These are phyloP conservation scores for Piliocolobus tephrosceles DNA, from an alignment of 2,113 vertebrate genomes.

Conservation along the genomic window DNA sequence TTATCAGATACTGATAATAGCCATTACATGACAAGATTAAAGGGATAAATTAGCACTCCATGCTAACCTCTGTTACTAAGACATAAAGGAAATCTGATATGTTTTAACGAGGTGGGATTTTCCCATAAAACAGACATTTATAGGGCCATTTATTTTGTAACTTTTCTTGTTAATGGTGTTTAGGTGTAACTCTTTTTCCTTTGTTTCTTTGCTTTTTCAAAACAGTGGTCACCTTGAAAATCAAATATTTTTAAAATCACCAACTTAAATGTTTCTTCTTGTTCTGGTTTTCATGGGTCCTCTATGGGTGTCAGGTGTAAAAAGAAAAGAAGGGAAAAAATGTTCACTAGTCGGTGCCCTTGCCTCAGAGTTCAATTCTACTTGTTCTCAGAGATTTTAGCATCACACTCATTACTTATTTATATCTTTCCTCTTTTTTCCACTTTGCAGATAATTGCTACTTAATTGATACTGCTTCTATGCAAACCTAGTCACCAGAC, in stretches of 20 bases:
- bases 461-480: conserved; percentile 86
- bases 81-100: conserved; percentile 9
- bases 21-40: background rate
- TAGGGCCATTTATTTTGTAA: conserved; percentile 70
- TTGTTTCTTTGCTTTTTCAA: conserved; percentile 60
- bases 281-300: conserved; percentile 51
- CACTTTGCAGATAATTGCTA: conserved; percentile 87
- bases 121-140: conserved; percentile 69
- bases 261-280: background rate
- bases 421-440: conserved; percentile 80
- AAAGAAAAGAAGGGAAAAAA: conserved; percentile 70
- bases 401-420: conserved; percentile 85
- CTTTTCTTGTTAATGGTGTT: conserved; percentile 67
- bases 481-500: conserved; percentile 83
- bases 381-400: conserved; percentile 82
- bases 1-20: background rate
- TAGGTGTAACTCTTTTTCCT: conserved; percentile 33
- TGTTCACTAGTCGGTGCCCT: conserved; percentile 86
- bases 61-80: background rate
- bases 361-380: conserved; percentile 84
- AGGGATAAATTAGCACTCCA: background rate
- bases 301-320: conserved; percentile 67
- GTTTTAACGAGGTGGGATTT: conserved; percentile 43
- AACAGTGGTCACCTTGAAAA: conserved; percentile 61
- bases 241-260: background rate